A percentile compares a stretch with the other conserved stretches of the same genome.
These are phyloP conservation scores for Crossaster papposus DNA, from an alignment of 53 echinoderm and acorn worm species.

Conservation along the genomic window DNA sequence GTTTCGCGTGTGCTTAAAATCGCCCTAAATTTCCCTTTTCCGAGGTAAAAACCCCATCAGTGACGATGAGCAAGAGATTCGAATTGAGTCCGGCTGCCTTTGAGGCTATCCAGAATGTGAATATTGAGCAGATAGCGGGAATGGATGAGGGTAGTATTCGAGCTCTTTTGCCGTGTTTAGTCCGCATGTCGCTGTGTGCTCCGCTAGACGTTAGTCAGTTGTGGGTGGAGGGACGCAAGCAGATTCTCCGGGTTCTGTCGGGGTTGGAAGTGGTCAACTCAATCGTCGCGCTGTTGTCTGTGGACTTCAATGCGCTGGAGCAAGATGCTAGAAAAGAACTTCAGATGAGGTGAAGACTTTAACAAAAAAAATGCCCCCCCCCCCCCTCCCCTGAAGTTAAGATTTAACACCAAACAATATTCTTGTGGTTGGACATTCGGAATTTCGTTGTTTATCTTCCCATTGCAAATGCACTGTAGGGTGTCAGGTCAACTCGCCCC, in stretches of 20 bases:
- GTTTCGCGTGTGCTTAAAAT: not conserved
- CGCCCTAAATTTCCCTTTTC: not conserved
- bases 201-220: slow-evolving; percentile 88
- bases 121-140: slow-evolving; percentile 75
- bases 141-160: slow-evolving; percentile 84
- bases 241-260: slow-evolving; percentile 89
- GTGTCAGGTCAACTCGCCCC: no score
- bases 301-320: slow-evolving; percentile 95
- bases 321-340: slow-evolving; percentile 95
- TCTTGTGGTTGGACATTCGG: no score
- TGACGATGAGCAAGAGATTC: slow-evolving; percentile 47
- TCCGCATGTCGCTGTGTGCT: slow-evolving; percentile 95
- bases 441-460: no score
- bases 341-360: slow-evolving; percentile 76
- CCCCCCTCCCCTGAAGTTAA: no score
- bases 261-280: slow-evolving; percentile 98
- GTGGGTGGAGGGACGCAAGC: slow-evolving; percentile 96
- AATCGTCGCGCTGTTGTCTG: slow-evolving; percentile 94
- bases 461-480: no score
- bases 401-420: not conserved
- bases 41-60: not conserved
- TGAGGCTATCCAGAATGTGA: slow-evolving; percentile 94
- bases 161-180: slow-evolving; percentile 85
- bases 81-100: slow-evolving; percentile 77
- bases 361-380: not conserved